Evolutionary conservation across 2,888 invertebrate species (phyloP).

Genomic region (Zygothrica quintamaculata): DNA sequence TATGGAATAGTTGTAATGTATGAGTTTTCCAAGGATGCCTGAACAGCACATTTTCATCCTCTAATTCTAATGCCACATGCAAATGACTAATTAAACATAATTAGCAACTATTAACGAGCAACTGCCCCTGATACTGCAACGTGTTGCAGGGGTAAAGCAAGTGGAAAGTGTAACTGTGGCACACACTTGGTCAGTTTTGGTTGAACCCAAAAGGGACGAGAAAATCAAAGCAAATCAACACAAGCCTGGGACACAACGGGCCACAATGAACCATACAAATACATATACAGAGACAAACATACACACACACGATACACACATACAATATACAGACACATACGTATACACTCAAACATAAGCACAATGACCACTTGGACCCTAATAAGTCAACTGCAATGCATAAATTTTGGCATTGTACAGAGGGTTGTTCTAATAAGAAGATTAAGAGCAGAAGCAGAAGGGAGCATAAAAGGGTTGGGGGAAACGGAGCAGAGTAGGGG

Average conservation of each 20-base stretch:
- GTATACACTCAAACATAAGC: slow-evolving; percentile 1
- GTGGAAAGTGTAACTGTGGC: slow-evolving; percentile 54
- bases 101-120: slow-evolving; percentile 71
- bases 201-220: slow-evolving; percentile 41
- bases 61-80: slow-evolving; percentile 35
- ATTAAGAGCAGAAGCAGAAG: not conserved
- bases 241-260: slow-evolving; percentile 2
- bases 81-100: slow-evolving; percentile 79
- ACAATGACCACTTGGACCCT: slow-evolving; percentile 63
- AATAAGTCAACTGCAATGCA: slow-evolving; percentile 81
- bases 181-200: slow-evolving; percentile 58
- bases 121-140: slow-evolving; percentile 13
- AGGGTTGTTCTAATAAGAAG: slow-evolving; percentile 1
- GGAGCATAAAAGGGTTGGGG: not conserved
- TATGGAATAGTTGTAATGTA: not conserved
- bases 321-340: slow-evolving; percentile 5
- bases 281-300: slow-evolving; percentile 8
- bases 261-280: slow-evolving; percentile 1
- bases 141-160: slow-evolving; percentile 19
- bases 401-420: slow-evolving; percentile 65
- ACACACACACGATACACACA: slow-evolving; percentile 2
- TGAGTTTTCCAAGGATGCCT: not conserved
- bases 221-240: slow-evolving; percentile 78
- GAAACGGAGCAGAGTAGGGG: not conserved
- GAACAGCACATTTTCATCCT: slow-evolving; percentile 14